A percentile compares a stretch with the other conserved stretches of the same genome.
These are phyloP conservation scores for Petrosia ficiformis DNA, from an alignment of 37 sponge, comb jelly and placozoan genomes.

Conservation along the genomic window DNA sequence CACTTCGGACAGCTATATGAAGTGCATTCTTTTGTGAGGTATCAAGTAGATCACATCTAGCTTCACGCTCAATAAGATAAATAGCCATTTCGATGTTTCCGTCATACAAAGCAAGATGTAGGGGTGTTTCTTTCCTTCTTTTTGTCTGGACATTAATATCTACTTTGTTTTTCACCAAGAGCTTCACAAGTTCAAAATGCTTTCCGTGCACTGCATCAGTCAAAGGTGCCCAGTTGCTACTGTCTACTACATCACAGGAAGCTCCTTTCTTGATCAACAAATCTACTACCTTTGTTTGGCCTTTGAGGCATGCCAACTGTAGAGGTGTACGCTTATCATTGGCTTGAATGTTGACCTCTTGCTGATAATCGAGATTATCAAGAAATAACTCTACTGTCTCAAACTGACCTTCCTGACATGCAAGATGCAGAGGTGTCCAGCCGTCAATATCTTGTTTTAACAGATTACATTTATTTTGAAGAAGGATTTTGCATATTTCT, in stretches of 20 bases:
- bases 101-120: slow-evolving; percentile 59
- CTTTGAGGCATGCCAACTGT: slow-evolving; percentile 65
- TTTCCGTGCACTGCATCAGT: slow-evolving; percentile 73
- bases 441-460: slow-evolving; percentile 52
- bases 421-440: slow-evolving; percentile 57
- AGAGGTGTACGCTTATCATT: slow-evolving; percentile 64
- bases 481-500: slow-evolving; percentile 58
- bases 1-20: slow-evolving; percentile 62
- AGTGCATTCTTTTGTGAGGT: slow-evolving; percentile 42
- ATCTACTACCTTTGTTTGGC: slow-evolving; percentile 56
- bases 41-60: slow-evolving; percentile 24
- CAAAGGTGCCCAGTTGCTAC: slow-evolving; percentile 68
- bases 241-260: slow-evolving; percentile 57
- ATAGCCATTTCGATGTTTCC: slow-evolving; percentile 46
- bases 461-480: slow-evolving; percentile 47
- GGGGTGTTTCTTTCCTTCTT: slow-evolving; percentile 56
- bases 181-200: slow-evolving; percentile 70
- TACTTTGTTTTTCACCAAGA: slow-evolving; percentile 71
- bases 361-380: slow-evolving; percentile 32
- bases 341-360: slow-evolving; percentile 47
- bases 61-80: slow-evolving; percentile 53
- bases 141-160: slow-evolving; percentile 45
- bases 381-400: slow-evolving; percentile 55
- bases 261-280: slow-evolving; percentile 56
- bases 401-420: slow-evolving; percentile 47